Evolutionary conservation across 2,797 vertebrate species (phyloP).

Genomic region (Ibycter americanus): DNA sequence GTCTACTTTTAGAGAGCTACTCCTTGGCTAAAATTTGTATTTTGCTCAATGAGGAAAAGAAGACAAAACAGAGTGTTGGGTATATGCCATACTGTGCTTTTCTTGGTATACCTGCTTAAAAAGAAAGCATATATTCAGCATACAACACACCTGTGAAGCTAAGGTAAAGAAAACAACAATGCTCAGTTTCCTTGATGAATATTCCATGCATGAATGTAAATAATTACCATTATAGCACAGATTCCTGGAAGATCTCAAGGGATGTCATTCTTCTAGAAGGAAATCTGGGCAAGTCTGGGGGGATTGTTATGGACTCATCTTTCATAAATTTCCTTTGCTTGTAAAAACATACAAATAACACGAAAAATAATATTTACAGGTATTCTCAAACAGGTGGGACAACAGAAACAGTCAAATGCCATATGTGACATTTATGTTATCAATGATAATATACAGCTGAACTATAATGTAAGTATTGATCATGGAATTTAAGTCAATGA

Average conservation of each 20-base stretch:
- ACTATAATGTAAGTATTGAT: neutral
- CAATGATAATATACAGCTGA: neutral
- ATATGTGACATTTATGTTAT: neutral
- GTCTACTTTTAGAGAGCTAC: neutral
- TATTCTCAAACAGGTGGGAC: neutral
- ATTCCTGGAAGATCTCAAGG: neutral
- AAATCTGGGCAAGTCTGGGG: neutral
- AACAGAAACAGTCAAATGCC: neutral
- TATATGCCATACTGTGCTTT: neutral
- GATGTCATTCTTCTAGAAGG: neutral
- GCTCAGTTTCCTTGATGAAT: neutral
- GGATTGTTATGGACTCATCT: neutral
- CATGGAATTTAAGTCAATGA: neutral
- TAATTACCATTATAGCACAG: neutral
- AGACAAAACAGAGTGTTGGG: neutral
- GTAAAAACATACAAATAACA: neutral
- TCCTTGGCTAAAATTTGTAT: neutral
- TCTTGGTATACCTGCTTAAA: neutral
- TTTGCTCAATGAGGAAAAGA: neutral
- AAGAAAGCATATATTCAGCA: neutral
- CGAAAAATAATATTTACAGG: neutral
- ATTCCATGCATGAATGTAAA: neutral
- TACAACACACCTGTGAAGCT: neutral
- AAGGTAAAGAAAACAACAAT: neutral
- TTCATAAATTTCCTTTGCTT: neutral